A percentile compares a stretch with the other conserved stretches of the same genome.
Conservation (phyloP, 37 sponge, comb jelly and placozoan genomes). For the Ephydatia muelleri region DNA sequence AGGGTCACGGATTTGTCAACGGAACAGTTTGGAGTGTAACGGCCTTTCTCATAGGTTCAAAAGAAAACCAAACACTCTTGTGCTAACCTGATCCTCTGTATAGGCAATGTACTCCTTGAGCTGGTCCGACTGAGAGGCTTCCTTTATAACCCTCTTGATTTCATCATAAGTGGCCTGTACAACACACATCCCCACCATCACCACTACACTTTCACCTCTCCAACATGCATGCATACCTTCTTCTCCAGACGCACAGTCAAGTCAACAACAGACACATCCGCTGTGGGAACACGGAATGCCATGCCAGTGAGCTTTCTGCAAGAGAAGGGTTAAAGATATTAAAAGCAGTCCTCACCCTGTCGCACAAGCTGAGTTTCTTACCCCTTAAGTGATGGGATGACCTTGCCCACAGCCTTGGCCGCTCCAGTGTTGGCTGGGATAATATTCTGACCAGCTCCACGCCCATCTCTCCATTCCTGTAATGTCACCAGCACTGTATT, state of each 20-base stretch:
- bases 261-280: conserved; percentile 97
- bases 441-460: conserved; percentile 96
- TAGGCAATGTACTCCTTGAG: conserved; percentile 73
- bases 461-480: conserved; percentile 98
- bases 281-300: conserved; percentile 98
- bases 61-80: neutral
- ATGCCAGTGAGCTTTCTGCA: conserved; percentile 96
- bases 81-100: conserved; percentile 81
- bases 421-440: conserved; percentile 99
- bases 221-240: conserved; percentile 17
- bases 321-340: neutral
- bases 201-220: neutral
- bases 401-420: conserved; percentile 99
- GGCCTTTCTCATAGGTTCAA: neutral
- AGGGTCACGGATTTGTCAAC: no score
- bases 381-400: conserved; percentile 91
- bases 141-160: conserved; percentile 77
- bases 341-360: neutral
- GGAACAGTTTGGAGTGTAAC: no score
- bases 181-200: neutral
- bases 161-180: conserved; percentile 78
- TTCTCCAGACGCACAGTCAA: conserved; percentile 89
- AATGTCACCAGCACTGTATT: no score
- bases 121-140: conserved; percentile 62
- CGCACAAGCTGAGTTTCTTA: conserved; percentile 12